Conservation (phyloP, 1,140 invertebrate species). For the Megalonaias nervosa region DNA sequence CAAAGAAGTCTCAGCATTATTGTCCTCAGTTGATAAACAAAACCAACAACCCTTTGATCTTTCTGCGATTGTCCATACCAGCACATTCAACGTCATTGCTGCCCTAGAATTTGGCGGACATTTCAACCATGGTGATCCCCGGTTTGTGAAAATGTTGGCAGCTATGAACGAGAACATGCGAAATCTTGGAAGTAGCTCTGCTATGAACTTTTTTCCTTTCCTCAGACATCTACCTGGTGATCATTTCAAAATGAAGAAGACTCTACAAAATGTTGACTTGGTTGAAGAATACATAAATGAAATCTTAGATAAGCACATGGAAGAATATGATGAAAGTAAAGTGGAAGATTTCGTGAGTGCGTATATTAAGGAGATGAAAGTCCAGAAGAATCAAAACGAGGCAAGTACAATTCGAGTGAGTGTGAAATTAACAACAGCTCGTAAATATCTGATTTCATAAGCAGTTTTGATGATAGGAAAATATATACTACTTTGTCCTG, state of each 20-base stretch:
- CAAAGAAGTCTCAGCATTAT: conserved; percentile 5
- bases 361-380: conserved; percentile 42
- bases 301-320: conserved; percentile 24
- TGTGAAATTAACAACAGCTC: too few species aligned
- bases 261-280: conserved; percentile 13
- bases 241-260: conserved; percentile 4
- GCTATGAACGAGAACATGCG: background rate
- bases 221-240: conserved; percentile 25
- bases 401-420: too few species aligned
- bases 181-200: background rate
- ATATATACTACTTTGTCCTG: too few species aligned
- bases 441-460: too few species aligned
- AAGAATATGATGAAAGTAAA: conserved; percentile 34
- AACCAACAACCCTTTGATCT: conserved; percentile 25
- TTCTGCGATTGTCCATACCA: conserved; percentile 2
- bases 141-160: background rate
- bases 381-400: too few species aligned
- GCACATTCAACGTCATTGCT: conserved; percentile 20
- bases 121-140: conserved; percentile 18
- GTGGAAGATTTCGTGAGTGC: conserved; percentile 38
- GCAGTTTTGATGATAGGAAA: too few species aligned
- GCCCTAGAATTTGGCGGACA: conserved; percentile 16
- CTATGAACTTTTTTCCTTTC: conserved; percentile 27
- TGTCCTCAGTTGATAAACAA: conserved; percentile 4
- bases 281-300: conserved; percentile 3